Conservation (phyloP, 2,113 vertebrate species). For the Pampusana beccarii region DNA sequence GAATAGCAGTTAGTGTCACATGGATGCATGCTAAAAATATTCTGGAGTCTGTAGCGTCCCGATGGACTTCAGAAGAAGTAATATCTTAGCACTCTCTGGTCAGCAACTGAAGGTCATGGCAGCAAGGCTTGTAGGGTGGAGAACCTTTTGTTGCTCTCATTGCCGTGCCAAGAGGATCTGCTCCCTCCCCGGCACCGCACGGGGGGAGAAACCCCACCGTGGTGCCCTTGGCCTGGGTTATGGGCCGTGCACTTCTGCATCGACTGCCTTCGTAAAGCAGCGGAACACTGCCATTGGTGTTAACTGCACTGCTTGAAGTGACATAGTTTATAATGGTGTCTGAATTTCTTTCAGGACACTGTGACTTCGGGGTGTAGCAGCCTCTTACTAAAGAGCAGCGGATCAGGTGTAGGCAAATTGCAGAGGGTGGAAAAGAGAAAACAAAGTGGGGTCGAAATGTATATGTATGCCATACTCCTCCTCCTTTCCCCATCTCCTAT, state of each 20-base stretch:
- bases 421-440: not conserved
- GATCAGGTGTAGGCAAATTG: not conserved
- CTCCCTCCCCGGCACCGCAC: not conserved
- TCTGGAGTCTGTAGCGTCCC: not conserved
- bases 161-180: not conserved
- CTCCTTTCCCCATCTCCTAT: not conserved
- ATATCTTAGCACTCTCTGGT: not conserved
- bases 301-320: not conserved
- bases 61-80: not conserved
- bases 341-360: not conserved
- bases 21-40: slow-evolving; percentile 41
- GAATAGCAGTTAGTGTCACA: not conserved
- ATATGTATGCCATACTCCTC: not conserved
- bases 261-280: rapidly evolving
- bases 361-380: not conserved
- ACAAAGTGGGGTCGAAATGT: not conserved
- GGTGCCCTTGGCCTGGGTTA: not conserved
- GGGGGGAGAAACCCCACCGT: not conserved
- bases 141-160: not conserved
- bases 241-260: not conserved
- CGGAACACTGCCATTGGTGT: not conserved
- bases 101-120: not conserved
- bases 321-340: not conserved
- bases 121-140: not conserved
- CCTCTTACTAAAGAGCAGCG: not conserved